Percentiles rank a stretch among this genome's conserved stretches.
These are phyloP conservation scores for Eugnorisma glareosa DNA, from an alignment of 2,888 invertebrate species.

Conservation along the genomic window DNA sequence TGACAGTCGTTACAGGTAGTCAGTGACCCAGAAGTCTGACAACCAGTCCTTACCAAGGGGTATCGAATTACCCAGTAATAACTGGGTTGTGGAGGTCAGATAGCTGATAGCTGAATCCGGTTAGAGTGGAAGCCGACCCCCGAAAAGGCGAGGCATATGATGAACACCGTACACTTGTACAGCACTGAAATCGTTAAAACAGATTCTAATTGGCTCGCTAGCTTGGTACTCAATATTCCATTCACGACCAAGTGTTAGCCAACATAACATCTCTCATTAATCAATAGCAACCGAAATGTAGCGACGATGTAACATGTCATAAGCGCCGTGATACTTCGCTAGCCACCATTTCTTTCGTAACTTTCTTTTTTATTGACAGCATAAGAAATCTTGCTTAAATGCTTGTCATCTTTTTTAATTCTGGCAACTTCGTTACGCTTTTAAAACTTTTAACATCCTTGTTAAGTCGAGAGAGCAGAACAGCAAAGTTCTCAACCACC, in stretches of 20 bases:
- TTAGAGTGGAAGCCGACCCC: no score
- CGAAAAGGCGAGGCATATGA: no score
- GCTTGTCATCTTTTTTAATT: conserved; percentile 45
- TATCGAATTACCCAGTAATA: no score
- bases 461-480: neutral
- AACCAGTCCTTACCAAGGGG: no score
- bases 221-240: conserved; percentile 21
- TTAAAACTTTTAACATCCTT: neutral
- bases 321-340: conserved; percentile 32
- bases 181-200: neutral
- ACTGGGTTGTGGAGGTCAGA: no score
- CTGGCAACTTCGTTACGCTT: conserved; percentile 12
- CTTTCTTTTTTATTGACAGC: conserved; percentile 54
- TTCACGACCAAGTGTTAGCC: conserved; percentile 3
- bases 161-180: no score
- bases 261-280: conserved; percentile 29
- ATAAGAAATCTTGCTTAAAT: conserved; percentile 40
- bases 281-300: neutral
- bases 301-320: conserved; percentile 43
- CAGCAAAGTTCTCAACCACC: neutral
- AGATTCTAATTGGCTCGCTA: neutral
- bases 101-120: no score
- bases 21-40: no score
- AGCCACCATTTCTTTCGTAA: conserved; percentile 44
- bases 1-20: no score